A percentile compares a stretch with the other conserved stretches of the same genome.
Evolutionary conservation across 2,888 invertebrate genomes (phyloP).

Genomic region (Phasia obesa): DNA sequence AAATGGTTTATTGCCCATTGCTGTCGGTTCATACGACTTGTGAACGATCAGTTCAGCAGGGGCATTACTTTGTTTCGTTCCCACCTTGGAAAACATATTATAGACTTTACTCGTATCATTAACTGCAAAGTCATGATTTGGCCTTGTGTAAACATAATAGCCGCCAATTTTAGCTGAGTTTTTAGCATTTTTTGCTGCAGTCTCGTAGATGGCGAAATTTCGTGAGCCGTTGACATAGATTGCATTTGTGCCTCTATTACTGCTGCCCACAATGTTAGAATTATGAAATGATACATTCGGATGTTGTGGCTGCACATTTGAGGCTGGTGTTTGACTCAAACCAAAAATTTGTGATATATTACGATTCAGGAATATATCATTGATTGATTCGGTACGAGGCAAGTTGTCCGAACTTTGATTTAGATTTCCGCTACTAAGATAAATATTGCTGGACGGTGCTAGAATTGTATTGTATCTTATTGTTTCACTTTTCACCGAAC

Average conservation of each 20-base stretch:
- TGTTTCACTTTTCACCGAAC: slow-evolving; percentile 73
- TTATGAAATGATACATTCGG: slow-evolving; percentile 75
- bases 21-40: slow-evolving; percentile 73
- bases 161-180: slow-evolving; percentile 76
- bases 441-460: slow-evolving; percentile 73
- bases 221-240: slow-evolving; percentile 62
- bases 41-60: slow-evolving; percentile 74
- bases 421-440: slow-evolving; percentile 71
- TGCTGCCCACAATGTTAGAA: slow-evolving; percentile 74
- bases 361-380: slow-evolving; percentile 81
- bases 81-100: slow-evolving; percentile 80
- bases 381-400: slow-evolving; percentile 77
- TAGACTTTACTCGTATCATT: slow-evolving; percentile 78
- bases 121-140: slow-evolving; percentile 64
- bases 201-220: slow-evolving; percentile 77
- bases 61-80: slow-evolving; percentile 74
- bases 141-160: slow-evolving; percentile 76
- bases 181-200: slow-evolving; percentile 79
- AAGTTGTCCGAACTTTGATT: slow-evolving; percentile 72
- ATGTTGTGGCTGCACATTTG: slow-evolving; percentile 60
- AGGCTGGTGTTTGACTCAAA: slow-evolving; percentile 67
- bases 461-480: slow-evolving; percentile 74
- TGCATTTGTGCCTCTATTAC: slow-evolving; percentile 66
- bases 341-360: slow-evolving; percentile 80
- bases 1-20: slow-evolving; percentile 63